Conservation (phyloP, 2,888 invertebrate species). For the Ophonus ardosiacus region DNA sequence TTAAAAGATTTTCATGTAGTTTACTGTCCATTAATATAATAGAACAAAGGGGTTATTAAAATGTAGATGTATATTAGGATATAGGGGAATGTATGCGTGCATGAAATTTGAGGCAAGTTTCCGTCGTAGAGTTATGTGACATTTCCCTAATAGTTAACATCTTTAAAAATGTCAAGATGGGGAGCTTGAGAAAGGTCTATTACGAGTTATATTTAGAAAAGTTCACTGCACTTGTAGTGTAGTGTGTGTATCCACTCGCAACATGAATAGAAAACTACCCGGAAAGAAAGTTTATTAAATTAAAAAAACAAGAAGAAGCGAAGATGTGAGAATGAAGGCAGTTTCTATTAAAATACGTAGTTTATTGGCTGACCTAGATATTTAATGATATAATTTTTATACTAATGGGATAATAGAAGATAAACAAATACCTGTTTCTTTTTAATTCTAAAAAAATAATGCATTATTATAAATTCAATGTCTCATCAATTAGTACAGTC, state of each 20-base stretch:
- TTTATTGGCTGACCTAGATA: neutral
- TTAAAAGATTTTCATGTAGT: neutral
- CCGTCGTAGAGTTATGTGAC: slow-evolving; percentile 33
- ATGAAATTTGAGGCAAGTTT: slow-evolving; percentile 23
- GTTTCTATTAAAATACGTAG: neutral
- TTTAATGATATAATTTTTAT: too few species aligned
- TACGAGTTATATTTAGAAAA: slow-evolving; percentile 46
- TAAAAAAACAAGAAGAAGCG: too few species aligned
- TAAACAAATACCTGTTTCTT: too few species aligned
- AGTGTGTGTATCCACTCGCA: neutral
- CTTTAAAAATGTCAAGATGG: slow-evolving; percentile 68
- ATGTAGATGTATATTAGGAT: slow-evolving; percentile 5
- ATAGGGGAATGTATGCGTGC: slow-evolving; percentile 9
- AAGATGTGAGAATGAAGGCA: neutral
- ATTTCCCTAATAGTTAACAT: slow-evolving; percentile 51
- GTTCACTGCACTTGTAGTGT: slow-evolving; percentile 19
- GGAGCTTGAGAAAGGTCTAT: slow-evolving; percentile 70
- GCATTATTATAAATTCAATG: too few species aligned
- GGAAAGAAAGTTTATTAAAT: slow-evolving; percentile 8
- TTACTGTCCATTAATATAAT: neutral
- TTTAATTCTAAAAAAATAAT: too few species aligned
- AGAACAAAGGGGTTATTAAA: slow-evolving; percentile 22
- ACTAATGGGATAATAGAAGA: too few species aligned
- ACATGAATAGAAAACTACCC: slow-evolving; percentile 16
- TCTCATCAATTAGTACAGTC: too few species aligned